phyloP scores from a whole-genome alignment of 2,113 vertebrate genomes.

The Rhizomys pruinosus region DNA sequence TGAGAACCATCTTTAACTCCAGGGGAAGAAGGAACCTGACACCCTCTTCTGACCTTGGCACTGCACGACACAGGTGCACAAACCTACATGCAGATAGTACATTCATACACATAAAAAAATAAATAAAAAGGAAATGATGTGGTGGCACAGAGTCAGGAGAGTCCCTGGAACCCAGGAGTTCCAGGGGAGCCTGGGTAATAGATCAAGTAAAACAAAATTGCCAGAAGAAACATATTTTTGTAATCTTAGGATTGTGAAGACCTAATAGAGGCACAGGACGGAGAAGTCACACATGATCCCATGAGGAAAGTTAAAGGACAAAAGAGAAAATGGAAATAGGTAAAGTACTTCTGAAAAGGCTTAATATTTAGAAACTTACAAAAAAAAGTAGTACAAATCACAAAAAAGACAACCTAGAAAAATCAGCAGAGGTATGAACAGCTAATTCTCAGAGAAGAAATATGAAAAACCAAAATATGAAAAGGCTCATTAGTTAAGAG shows the following conservation, averaged over 20 bases:
- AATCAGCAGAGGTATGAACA: background rate
- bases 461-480: background rate
- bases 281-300: background rate
- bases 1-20: too few relatives aligned
- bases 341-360: too few relatives aligned
- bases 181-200: background rate
- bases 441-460: too few relatives aligned
- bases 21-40: too few relatives aligned
- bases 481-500: background rate
- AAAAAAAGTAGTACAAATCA: background rate
- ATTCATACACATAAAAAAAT: background rate
- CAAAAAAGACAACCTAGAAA: background rate
- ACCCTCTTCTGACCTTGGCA: too few relatives aligned
- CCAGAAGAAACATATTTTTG: constrained; percentile 46
- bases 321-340: background rate
- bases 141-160: too few relatives aligned
- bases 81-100: too few relatives aligned
- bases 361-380: background rate
- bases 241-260: background rate
- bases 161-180: background rate
- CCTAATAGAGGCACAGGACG: background rate
- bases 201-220: background rate
- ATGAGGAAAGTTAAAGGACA: background rate
- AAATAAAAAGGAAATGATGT: background rate
- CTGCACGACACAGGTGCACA: too few relatives aligned